Evolutionary conservation across 2,113 vertebrate genomes (phyloP).

Genomic region (Pitta sordida): DNA sequence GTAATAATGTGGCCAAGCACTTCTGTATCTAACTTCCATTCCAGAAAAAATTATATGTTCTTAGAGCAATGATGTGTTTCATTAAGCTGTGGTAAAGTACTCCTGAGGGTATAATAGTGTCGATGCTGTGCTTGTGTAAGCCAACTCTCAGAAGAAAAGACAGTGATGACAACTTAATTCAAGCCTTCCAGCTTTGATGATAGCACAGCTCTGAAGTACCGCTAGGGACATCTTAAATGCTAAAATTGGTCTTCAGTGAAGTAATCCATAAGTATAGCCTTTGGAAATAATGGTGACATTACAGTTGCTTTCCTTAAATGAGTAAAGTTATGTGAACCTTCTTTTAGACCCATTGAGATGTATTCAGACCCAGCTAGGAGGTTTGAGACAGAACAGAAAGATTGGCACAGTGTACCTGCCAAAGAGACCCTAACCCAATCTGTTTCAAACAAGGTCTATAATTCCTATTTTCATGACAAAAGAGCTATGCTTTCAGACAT

Average conservation of each 20-base stretch:
- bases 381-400: neutral
- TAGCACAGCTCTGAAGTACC: neutral
- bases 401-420: neutral
- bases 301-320: neutral
- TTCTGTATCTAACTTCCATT: neutral
- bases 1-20: neutral
- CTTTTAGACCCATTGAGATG: neutral
- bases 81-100: neutral
- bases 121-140: neutral
- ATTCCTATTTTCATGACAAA: neutral
- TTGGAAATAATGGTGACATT: neutral
- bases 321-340: neutral
- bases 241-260: neutral
- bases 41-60: neutral
- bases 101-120: neutral
- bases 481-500: neutral
- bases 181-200: neutral
- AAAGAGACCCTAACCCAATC: neutral
- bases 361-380: neutral
- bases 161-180: conserved; percentile 3
- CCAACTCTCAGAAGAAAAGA: neutral
- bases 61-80: conserved; percentile 4
- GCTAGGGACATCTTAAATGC: neutral
- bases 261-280: neutral
- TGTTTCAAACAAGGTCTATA: neutral